A percentile compares a stretch with the other conserved stretches of the same genome.
phyloP scores from a whole-genome alignment of 2,888 invertebrate genomes.

The Biston stratarius region DNA sequence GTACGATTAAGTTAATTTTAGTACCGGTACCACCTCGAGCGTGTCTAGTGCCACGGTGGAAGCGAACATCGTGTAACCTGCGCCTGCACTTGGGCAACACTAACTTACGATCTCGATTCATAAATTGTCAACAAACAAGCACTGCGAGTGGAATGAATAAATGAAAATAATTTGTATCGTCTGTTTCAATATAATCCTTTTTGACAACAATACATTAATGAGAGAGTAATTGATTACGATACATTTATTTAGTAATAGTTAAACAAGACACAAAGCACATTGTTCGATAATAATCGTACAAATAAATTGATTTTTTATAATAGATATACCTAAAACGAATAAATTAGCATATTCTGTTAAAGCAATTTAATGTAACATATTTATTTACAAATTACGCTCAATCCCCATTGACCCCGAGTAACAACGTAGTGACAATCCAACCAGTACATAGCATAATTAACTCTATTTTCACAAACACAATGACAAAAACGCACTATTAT shows the following conservation, averaged over 20 bases:
- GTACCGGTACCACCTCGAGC: conserved; percentile 49
- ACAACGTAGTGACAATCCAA: no score
- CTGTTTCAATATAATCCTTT: conserved; percentile 50
- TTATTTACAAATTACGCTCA: no score
- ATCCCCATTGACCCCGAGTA: no score
- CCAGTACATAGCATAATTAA: no score
- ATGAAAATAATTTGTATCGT: conserved; percentile 65
- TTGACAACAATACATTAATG: not conserved
- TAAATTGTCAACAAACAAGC: conserved; percentile 76
- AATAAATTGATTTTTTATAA: not conserved
- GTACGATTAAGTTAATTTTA: conserved; percentile 40
- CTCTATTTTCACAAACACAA: no score
- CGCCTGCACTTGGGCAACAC: conserved; percentile 41
- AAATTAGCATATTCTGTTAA: not conserved
- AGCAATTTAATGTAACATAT: no score
- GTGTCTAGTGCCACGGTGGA: conserved; percentile 69
- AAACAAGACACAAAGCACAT: not conserved
- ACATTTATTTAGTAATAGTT: not conserved
- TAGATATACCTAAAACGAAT: no score
- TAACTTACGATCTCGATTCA: conserved; percentile 73
- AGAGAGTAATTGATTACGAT: not conserved
- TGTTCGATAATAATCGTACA: not conserved
- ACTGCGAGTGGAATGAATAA: conserved; percentile 78
- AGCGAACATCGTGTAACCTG: conserved; percentile 46
- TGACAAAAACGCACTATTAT: no score